Evolutionary conservation across 1,140 invertebrate species (phyloP), one percentile per base, ranked within the genome.

Genomic region (Oryzaephilus surinamensis): DNA sequence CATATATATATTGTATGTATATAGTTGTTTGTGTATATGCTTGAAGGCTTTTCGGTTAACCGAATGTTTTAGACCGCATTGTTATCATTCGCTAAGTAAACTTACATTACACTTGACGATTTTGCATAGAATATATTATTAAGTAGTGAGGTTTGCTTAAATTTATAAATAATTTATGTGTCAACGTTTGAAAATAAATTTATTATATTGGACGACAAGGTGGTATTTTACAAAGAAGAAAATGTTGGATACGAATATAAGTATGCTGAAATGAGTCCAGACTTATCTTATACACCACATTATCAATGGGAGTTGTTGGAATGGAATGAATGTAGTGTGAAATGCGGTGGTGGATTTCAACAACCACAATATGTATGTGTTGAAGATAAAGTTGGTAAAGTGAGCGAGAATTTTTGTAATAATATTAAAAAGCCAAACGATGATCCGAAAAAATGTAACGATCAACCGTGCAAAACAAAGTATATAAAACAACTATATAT

Each of bases 301-400:
- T 71, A 70, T 32, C 48, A 62, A 11, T 71, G 69, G 70, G 69
- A 72, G 36, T 63, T 65, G 32, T 37, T 60, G 0, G 64, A 70
- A 27, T 72, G 63, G 61, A 48, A 42, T 2, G 45, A 55, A 3
- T 72, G 69, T 41, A 52, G 46, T 7, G 64, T 46, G 3, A 57
- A 55, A 32, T 72, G 70, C 46, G 68, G 61, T 2, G 66, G 68
- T 13, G 69, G 70, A 5, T 44, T 42, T 1, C 36, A 68, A 60
- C 47, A 54, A 2, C 57, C 66, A 1, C 53, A 63, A 37, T 39
- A 62, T 4, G 41, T 52, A 4, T 72, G 70, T 35, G 48, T 71
- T 3, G 70, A 72, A 42, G 54, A 63, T 11, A 51, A 52, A 34
- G 45, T 45, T 13, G 70, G 70, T 8, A 61, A 58, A 45, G 69